Base-by-base conservation (phyloP, 2,888 invertebrate genomes). In the Oligia fasciuncula region DNA sequence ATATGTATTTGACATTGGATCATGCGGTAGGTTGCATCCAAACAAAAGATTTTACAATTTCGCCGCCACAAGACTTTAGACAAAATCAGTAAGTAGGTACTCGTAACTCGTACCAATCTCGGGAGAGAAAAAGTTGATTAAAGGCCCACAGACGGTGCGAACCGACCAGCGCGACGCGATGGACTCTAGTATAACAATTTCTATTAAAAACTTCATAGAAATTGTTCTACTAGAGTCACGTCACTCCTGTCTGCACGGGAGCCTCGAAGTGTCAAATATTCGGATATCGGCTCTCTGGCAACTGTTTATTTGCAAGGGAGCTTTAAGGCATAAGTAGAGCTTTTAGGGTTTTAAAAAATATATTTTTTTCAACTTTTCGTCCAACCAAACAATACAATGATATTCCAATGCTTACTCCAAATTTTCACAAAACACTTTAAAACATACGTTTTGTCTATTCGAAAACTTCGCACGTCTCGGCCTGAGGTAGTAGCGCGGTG, bases 1-100 rank as follows among this genome's bases (percentile, higher is more conserved):
- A 14, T 80, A 29, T 29, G 29, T 29, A 51, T 73, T 54, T 65
- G 19, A 51, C 19, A 65, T 65, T 66, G 57, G 73, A 73, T 81
- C 35, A 72, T 65, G n/a, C 13, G 17, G 14, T n/a, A 17, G 6
- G 0, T 63, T 35, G 14, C 9, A 73, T 29, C 46, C 14, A 49
- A 60, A 74, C 66, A 66, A 63, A n/a, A 40, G 13, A 79, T 29
- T 46, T 60, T 8, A 54, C 14, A 49, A 40, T 19, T 14, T 40
- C 14, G 14, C 13, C 14, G 13, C 9, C 13, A 35, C 19, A 14
- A 14, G 8, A 35, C 19, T 43, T 1, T 14, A 51, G 14, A 69
- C 6, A 14, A 54, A 74, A 40, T 43, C 51, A 57, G 43, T 43
- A 19, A 57, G 43, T 43, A 14, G n/a, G 43, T 46, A 46, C 0